phyloP scores from a whole-genome alignment of 23 tunicate genomes.

The Trididemnum miniatum region DNA sequence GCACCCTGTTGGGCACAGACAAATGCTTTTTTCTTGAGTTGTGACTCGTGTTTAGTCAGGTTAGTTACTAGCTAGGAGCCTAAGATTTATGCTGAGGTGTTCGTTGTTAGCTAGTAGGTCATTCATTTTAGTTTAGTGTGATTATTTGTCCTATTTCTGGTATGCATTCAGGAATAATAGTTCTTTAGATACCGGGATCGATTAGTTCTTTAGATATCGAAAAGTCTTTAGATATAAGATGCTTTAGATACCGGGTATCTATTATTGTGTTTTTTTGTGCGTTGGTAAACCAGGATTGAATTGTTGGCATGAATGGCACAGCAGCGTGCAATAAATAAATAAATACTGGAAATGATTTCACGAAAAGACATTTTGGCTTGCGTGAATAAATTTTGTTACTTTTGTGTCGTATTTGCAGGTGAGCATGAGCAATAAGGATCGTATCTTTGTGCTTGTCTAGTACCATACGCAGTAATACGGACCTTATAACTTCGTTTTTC shows the following conservation, averaged over 20 bases:
- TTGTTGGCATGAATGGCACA: constrained; percentile 28
- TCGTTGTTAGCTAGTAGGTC: constrained; percentile 7
- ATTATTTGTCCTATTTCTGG: constrained; percentile 2
- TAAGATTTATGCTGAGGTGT: not conserved
- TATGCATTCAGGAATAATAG: not conserved
- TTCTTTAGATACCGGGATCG: not conserved
- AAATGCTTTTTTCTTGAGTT: not conserved
- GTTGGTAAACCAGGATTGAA: constrained; percentile 23
- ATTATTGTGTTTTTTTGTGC: constrained; percentile 27
- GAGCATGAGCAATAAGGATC: not conserved
- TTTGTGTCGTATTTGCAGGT: not conserved
- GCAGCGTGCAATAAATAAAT: constrained; percentile 9
- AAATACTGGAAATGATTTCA: not conserved
- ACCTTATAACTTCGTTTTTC: no score
- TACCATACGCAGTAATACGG: not conserved
- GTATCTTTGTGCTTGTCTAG: not conserved
- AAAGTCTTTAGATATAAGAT: not conserved
- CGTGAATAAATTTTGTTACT: not conserved
- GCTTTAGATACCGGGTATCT: no score
- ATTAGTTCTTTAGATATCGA: no score
- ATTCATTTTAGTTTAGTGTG: constrained; percentile 10
- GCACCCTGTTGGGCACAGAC: no score
- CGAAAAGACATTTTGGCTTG: not conserved
- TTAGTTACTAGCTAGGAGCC: constrained; percentile 8
- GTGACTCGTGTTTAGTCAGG: not conserved